Percentiles rank a stretch among this genome's conserved stretches.
Conservation (phyloP, 2,888 invertebrate species). For the Perdita meconis region DNA sequence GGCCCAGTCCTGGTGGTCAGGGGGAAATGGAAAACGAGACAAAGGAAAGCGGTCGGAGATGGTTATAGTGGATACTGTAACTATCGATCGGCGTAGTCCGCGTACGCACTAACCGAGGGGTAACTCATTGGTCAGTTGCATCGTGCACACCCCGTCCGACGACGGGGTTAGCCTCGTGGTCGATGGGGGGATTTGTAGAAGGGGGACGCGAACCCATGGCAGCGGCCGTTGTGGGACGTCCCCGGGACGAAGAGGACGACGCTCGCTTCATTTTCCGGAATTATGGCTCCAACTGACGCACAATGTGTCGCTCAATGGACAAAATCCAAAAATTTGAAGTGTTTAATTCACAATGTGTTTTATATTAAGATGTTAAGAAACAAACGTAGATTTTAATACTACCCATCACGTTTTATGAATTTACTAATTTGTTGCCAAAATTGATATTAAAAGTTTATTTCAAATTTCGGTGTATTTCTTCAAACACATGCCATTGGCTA, state of each 20-base stretch:
- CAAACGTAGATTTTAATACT: too few species aligned
- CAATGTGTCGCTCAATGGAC: too few species aligned
- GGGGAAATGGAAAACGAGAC: slow-evolving; percentile 8
- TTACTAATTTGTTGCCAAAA: too few species aligned
- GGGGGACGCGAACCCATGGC: slow-evolving; percentile 74
- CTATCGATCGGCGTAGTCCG: slow-evolving; percentile 78
- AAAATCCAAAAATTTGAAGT: too few species aligned
- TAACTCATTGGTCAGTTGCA: slow-evolving; percentile 83
- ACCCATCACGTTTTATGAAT: too few species aligned
- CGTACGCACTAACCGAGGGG: slow-evolving; percentile 75
- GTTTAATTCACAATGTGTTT: too few species aligned
- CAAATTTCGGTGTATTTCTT: too few species aligned
- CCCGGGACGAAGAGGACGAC: slow-evolving; percentile 62
- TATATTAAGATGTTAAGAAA: too few species aligned
- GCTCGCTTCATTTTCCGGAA: slow-evolving; percentile 75
- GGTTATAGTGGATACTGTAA: slow-evolving; percentile 72
- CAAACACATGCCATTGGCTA: too few species aligned
- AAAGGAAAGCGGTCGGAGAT: slow-evolving; percentile 52
- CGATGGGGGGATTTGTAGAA: slow-evolving; percentile 70
- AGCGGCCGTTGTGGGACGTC: slow-evolving; percentile 67
- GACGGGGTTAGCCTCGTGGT: slow-evolving; percentile 71
- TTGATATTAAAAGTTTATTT: too few species aligned
- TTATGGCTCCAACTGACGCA: slow-evolving; percentile 67
- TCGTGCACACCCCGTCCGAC: slow-evolving; percentile 76
- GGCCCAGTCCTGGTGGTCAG: background rate